Base-by-base conservation (phyloP, 1,140 invertebrate species). In the Drosophila bocki region DNA sequence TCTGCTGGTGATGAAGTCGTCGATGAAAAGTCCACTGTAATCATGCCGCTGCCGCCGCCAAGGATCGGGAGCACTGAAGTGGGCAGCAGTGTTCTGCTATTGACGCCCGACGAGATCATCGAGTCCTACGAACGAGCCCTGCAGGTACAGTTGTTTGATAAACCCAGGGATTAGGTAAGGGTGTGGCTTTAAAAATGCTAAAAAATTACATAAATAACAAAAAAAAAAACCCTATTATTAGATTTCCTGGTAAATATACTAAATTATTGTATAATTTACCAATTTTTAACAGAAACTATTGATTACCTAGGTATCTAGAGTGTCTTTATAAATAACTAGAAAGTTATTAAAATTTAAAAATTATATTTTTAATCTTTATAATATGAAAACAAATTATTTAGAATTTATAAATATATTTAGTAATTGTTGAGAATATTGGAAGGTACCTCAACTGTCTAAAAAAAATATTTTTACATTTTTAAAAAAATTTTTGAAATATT, bases 31-130 rank as follows among this genome's bases (percentile, higher is more conserved):
- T 19, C 33, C 12, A 19, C 42, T n/a, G 7, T 35, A 8, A 4
- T 33, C 12, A 37, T 70, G 33, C 44, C 57, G 0, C 39, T 42
- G 7, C 32, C 59, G 3, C 75, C 51, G 45, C 84, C 85, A 1
- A 37, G 51, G 1, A 54, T 87, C 33, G 78, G 77, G 11, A 67
- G 45, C 33, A 80, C 29, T 12, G 62, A 41, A 13, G 61, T 63
- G 44, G 80, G 85, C 51, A 84, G 58, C 84, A 64, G 62, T 7
- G 17, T 62, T 0, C 53, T 80, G 61, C 39, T 88, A 45, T 59
- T 88, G 69, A 69, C 80, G n/a, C 84, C 84, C 4, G 74, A 80
- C 15, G 53, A 83, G 61, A 64, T 87, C n/a, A 59, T 78, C 45
- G 69, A 88, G 26, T 84, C 84, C 33, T 87, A 84, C 32, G 72